Conservation (phyloP, 2,888 invertebrate genomes). For the Hofmannophila pseudospretella region DNA sequence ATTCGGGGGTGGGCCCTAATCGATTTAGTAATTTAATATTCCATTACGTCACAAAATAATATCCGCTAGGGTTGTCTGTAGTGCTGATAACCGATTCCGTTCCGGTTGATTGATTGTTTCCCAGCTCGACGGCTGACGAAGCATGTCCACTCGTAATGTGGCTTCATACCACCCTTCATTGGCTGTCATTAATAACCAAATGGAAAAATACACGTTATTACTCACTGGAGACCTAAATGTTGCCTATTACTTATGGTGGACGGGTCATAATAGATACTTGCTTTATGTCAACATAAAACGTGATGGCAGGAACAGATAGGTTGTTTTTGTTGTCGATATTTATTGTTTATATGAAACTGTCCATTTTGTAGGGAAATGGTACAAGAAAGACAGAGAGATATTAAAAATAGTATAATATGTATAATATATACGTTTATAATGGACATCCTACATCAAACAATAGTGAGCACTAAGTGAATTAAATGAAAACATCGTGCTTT, state of each 20-base stretch:
- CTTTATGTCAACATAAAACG: background rate
- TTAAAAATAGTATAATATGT: too few relatives aligned
- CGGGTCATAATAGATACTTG: background rate
- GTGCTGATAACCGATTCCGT: background rate
- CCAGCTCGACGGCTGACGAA: conserved; percentile 14
- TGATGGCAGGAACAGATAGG: background rate
- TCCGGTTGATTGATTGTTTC: conserved; percentile 31
- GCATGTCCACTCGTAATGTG: conserved; percentile 22
- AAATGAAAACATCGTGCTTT: too few relatives aligned
- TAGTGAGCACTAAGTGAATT: too few relatives aligned
- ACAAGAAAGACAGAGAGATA: too few relatives aligned
- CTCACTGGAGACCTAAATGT: conserved; percentile 4
- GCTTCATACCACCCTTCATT: conserved; percentile 18
- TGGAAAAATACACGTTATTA: conserved; percentile 19
- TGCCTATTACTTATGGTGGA: background rate
- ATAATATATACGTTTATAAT: too few relatives aligned
- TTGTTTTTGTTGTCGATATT: too few relatives aligned
- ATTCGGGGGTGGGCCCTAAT: too few relatives aligned
- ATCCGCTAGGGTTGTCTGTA: background rate
- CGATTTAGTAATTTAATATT: background rate
- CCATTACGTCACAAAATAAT: background rate
- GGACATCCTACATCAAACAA: too few relatives aligned
- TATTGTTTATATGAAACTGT: too few relatives aligned
- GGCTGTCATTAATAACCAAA: conserved; percentile 23
- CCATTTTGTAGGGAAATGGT: too few relatives aligned